phyloP scores from a whole-genome alignment of 2,113 vertebrate species.

The Aegotheles bennettii region DNA sequence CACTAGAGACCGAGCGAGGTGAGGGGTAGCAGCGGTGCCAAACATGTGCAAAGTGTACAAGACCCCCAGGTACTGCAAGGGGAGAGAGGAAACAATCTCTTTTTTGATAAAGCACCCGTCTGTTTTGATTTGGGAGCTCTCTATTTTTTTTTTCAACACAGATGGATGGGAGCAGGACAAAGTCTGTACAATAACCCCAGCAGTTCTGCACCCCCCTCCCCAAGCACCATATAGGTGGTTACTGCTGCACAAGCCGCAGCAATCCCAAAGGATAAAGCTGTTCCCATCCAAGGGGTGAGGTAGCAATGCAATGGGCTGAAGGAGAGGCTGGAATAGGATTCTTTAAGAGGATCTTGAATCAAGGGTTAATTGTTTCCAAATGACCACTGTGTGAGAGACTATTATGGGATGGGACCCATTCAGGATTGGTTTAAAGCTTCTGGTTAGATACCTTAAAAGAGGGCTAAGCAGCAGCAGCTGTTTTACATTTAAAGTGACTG shows the following conservation, averaged over 20 bases:
- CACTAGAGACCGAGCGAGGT: not conserved
- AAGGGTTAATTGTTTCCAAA: slow-evolving; percentile 66
- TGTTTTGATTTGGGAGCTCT: not conserved
- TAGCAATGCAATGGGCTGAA: rapidly evolving
- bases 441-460: slow-evolving; percentile 54
- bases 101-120: not conserved
- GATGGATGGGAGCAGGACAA: not conserved
- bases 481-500: slow-evolving; percentile 62
- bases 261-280: not conserved
- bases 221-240: not conserved
- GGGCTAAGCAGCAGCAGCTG: slow-evolving; percentile 33
- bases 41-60: slow-evolving; percentile 4
- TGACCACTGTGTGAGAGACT: slow-evolving; percentile 22
- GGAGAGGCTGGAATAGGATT: not conserved
- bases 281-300: not conserved
- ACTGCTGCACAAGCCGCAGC: not conserved
- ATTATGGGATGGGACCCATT: slow-evolving; percentile 42
- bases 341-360: slow-evolving; percentile 21
- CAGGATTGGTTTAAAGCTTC: slow-evolving; percentile 23
- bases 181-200: not conserved
- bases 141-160: not conserved
- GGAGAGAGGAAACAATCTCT: not conserved
- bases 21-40: not conserved
- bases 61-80: not conserved
- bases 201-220: not conserved